Evolutionary conservation across 2,888 invertebrate species (phyloP), one percentile per base, ranked within the genome.

Genomic region (Anoplius nigerrimus): DNA sequence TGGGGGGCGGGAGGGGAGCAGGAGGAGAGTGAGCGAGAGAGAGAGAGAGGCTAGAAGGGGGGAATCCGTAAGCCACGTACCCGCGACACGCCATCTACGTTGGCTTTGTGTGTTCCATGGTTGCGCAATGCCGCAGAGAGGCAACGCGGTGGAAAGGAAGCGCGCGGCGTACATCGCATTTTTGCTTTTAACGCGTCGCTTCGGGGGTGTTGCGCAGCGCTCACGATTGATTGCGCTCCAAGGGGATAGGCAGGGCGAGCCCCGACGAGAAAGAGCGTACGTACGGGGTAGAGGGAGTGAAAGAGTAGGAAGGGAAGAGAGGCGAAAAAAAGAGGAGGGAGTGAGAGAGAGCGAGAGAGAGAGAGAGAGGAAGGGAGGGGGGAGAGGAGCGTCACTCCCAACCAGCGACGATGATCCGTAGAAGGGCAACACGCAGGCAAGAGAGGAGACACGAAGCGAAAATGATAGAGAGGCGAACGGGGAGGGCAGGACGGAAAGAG

Each of bases 81-180:
- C 68, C 71, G 66, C 22, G 67, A 71, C 68, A 75, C 78, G 78
- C 79, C 78, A 78, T 78, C 79, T 78, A 78, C 61, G 66, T 67
- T 48, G 64, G 46, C 74, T 73, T 61, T 67, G 78, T 73, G 51
- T 70, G 63, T 75, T 75, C 70, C 74, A 78, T 71, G 76, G 69
- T 70, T 74, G 70, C 76, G 76, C 67, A 66, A 65, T 69, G 58
- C 46, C 58, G 56, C 66, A 48, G 48, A 34, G 11, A 34, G 34
- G 34, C 34, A 34, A 34, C 34, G 11, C 34, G 34, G 34, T 34
- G 34, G 34, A 34, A 34, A 34, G 34, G 34, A 34, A 34, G 34
- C 34, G 4, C 34, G 4, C 27, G 16, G 42, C 57, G 48, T 48
- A 16, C 63, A 46, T 64, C 60, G 65, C 56, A 34, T 69, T 76